Base-by-base conservation (phyloP, 2,888 invertebrate species). In the Aporophyla nigra region DNA sequence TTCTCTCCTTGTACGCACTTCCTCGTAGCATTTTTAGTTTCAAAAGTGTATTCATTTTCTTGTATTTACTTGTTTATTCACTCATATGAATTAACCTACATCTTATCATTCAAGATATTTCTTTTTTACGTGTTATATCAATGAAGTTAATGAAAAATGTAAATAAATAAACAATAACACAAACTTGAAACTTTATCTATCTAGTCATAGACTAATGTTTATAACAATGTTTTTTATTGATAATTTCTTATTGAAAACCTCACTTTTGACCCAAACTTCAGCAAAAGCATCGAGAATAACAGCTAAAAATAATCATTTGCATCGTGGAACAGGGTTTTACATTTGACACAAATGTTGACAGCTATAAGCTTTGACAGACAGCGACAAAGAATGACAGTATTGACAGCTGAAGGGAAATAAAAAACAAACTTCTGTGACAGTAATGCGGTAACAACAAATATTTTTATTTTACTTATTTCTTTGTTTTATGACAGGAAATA, bases 21-120 rank as follows among this genome's bases (percentile, higher is more conserved):
- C 92, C 92, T 51, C 92, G 85, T 71, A 94, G 78, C 82, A 94
- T 88, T 85, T 92, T 90, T 43, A 93, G 73, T 89, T 93, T 94
- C 24, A 93, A 67, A 67, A 87, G 70, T 27, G 87, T 88, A 77
- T 93, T 91, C 93, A 93, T 93, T 74, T 74, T 24, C 9, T 40
- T 0, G 14, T 21, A 43, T 19, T 56, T n/a, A 10, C 3, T 21
- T 16, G n/a, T 14, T 0, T 16, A 24, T 21, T 40, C 21, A 66
- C 21, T 27, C 14, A 1, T 24, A n/a, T 0, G 1, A 21, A 21
- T 63, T 49, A 16, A 21, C 6, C 33, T 43, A 51, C 43, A 63
- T 81, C 56, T 16, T 75, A 24, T 1, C 3, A 21, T 54, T 16
- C 16, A 33, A 46, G 4, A 24, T 70, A 40, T 12, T 73, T 19